Evolutionary conservation across 2,888 invertebrate species (phyloP), one percentile per base, ranked within the genome.

Genomic region (Andrena chrysosceles): DNA sequence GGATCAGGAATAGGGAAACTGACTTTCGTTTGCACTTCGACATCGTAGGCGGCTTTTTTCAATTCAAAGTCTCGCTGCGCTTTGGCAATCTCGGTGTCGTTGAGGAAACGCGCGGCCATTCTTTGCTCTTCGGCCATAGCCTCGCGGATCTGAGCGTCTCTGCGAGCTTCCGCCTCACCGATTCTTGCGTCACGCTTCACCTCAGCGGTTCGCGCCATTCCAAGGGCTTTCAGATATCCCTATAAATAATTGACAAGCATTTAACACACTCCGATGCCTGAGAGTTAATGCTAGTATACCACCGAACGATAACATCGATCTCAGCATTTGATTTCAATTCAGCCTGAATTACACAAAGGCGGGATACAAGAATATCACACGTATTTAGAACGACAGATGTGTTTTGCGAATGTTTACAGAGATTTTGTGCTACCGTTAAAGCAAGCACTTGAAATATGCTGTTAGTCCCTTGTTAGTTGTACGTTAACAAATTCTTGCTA

Each of bases 21-120:
- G 92, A 97, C 97, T 95, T 97, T 97, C 8, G 99, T 98, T 94
- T 99, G 98, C 59, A 99, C 99, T 95, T 99, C 99, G 87, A 98
- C 97, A 93, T 99, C 99, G 93, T 99, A 99, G 2, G 98, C 97
- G 7, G 99, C 99, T 94, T 99, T 99, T 94, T 99, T 99, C 84
- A 99, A 95, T 94, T 99, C 99, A 93, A 99, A 99, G 94, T 99
- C 99, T 84, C 99, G 95, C 93, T 98, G 98, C 0, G 99, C 98
- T 94, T 99, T 99, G 0, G 99, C 99, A 80, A 99, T 99, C 94
- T 99, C 99, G 0, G 99, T 98, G 93, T 99, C 99, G 94, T 99
- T 99, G 23, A 98, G 95, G 94, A 98, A 98, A 83, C 98, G 96
- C 0, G 99, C 96, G 0, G 99, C 98, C 98, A 99, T 98, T 67